phyloP scores from a whole-genome alignment of 2,797 vertebrate species.

The Ambastaia sidthimunki region DNA sequence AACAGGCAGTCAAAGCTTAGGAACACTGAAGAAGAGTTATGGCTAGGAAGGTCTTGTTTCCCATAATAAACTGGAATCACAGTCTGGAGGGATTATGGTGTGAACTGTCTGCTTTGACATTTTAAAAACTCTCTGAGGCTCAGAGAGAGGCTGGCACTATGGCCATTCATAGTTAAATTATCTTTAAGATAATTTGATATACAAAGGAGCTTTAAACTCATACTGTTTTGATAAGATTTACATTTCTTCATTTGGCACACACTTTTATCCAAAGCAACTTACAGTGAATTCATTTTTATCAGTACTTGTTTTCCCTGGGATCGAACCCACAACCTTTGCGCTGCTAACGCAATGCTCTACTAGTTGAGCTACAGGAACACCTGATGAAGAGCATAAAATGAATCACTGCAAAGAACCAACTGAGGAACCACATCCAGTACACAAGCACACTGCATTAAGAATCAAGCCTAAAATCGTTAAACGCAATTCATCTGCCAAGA shows the following conservation, averaged over 20 bases:
- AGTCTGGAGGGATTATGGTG: constrained; percentile 40
- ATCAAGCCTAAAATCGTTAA: constrained; percentile 29
- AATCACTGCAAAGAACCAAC: neutral
- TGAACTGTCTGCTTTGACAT: constrained; percentile 38
- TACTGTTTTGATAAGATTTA: no score
- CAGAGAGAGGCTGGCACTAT: neutral
- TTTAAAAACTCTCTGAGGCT: constrained; percentile 36
- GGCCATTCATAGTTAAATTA: no score
- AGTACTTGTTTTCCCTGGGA: no score
- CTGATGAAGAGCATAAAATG: no score
- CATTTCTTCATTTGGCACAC: no score
- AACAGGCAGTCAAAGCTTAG: constrained; percentile 56
- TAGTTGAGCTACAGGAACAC: no score
- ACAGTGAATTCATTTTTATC: no score
- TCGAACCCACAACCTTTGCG: no score
- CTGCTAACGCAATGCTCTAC: no score
- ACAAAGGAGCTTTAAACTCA: no score
- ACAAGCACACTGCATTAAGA: neutral
- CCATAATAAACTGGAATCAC: constrained; percentile 63
- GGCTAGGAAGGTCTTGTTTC: constrained; percentile 64
- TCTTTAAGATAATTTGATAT: no score
- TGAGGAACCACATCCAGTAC: neutral
- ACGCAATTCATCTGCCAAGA: constrained; percentile 11
- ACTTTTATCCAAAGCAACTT: no score
- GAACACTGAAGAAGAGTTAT: constrained; percentile 62